Evolutionary conservation across 2,797 vertebrate genomes (phyloP).

Genomic region (Acanthornis magna): DNA sequence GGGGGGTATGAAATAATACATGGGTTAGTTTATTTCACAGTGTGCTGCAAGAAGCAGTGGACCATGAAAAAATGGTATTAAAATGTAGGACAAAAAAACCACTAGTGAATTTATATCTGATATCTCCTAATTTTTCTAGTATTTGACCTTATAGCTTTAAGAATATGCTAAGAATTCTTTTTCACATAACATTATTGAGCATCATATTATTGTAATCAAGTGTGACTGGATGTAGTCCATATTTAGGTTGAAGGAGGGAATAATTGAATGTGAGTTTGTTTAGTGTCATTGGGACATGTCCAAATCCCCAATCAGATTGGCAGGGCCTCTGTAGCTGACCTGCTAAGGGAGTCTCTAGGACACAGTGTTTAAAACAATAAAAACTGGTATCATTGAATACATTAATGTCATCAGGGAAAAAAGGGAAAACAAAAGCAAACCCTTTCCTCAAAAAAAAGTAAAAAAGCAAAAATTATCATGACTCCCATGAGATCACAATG

Average conservation of each 20-base stretch:
- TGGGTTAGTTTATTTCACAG: background rate
- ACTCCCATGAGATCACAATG: background rate
- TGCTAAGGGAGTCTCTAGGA: background rate
- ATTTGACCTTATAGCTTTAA: background rate
- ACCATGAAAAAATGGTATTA: background rate
- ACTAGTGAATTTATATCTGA: background rate
- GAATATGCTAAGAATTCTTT: background rate
- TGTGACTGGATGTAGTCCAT: background rate
- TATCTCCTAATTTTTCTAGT: background rate
- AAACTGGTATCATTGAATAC: background rate
- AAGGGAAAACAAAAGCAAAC: background rate
- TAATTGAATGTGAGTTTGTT: background rate
- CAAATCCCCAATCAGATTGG: background rate
- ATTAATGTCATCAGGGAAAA: background rate
- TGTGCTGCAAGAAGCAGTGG: background rate
- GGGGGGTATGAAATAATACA: background rate
- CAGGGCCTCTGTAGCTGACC: background rate
- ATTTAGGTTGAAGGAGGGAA: background rate
- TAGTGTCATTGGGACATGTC: background rate
- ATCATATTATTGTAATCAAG: background rate
- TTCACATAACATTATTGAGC: background rate
- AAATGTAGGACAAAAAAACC: background rate
- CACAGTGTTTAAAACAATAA: background rate
- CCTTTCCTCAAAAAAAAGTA: rapidly evolving
- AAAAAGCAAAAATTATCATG: background rate